Conservation (phyloP, 1,140 invertebrate genomes). For the Leucophenga varia region DNA sequence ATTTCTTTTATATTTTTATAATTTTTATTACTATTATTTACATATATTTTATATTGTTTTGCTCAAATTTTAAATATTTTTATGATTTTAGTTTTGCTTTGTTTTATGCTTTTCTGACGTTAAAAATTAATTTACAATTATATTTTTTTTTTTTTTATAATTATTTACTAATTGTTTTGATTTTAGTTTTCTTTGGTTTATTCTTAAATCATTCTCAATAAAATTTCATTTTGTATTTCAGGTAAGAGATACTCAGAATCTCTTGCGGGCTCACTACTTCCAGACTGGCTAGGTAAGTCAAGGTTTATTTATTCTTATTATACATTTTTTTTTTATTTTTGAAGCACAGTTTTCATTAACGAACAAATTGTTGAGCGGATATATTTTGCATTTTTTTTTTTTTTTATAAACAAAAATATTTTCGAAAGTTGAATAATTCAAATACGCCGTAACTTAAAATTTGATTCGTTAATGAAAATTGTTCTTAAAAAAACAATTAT, state of each 20-base stretch:
- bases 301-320: slow-evolving; percentile 25
- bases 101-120: slow-evolving; percentile 3
- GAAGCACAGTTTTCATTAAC: slow-evolving; percentile 43
- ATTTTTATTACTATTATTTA: neutral
- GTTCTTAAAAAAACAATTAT: too few relatives aligned
- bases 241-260: slow-evolving; percentile 59
- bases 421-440: too few relatives aligned
- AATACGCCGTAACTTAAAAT: too few relatives aligned
- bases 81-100: slow-evolving; percentile 14
- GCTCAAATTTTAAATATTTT: neutral
- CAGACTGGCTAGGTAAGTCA: slow-evolving; percentile 57
- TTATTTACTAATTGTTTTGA: neutral
- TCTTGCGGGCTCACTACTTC: slow-evolving; percentile 57
- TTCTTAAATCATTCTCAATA: too few relatives aligned
- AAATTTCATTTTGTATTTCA: slow-evolving; percentile 42
- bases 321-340: slow-evolving; percentile 38
- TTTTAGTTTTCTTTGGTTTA: too few relatives aligned
- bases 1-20: neutral
- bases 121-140: slow-evolving; percentile 1
- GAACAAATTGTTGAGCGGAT: too few relatives aligned
- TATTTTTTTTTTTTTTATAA: too few relatives aligned
- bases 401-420: slow-evolving; percentile 26
- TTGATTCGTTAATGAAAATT: too few relatives aligned
- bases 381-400: slow-evolving; percentile 22
- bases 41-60: neutral